Evolutionary conservation across 2,888 invertebrate genomes (phyloP).

Genomic region (Drosophila mercatorum): DNA sequence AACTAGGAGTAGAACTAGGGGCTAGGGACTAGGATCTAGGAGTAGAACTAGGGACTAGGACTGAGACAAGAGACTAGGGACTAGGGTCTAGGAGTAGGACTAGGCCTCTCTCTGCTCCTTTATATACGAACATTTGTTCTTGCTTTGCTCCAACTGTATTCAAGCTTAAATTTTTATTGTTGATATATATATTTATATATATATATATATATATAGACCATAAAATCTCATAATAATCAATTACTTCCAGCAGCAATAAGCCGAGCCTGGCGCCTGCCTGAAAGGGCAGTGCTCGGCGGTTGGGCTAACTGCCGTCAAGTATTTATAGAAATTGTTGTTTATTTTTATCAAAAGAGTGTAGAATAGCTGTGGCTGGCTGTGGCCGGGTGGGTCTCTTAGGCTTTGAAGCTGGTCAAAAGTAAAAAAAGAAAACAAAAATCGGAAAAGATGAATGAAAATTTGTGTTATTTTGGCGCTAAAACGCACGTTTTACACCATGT

Average conservation of each 20-base stretch:
- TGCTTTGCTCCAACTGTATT: neutral
- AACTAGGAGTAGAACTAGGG: no score
- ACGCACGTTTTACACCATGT: constrained; percentile 58
- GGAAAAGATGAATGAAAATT: constrained; percentile 64
- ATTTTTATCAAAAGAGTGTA: constrained; percentile 31
- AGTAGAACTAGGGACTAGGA: no score
- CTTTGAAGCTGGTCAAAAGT: constrained; percentile 35
- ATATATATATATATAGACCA: neutral
- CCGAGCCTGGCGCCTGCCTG: neutral
- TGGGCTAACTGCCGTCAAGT: constrained; percentile 7
- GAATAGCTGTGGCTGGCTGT: no score
- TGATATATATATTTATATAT: neutral
- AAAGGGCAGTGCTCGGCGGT: constrained; percentile 11
- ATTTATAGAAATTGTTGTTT: constrained; percentile 41
- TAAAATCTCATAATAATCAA: constrained; percentile 14
- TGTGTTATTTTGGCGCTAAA: constrained; percentile 55
- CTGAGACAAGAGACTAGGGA: no score
- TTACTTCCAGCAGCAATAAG: constrained; percentile 10
- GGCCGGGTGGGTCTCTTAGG: constrained; percentile 16
- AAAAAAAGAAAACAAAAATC: neutral
- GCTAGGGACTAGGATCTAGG: no score
- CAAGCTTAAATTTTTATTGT: neutral
- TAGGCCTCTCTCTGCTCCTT: no score
- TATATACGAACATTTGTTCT: neutral
- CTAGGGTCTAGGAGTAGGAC: no score